Evolutionary conservation across 1,140 invertebrate species (phyloP).

Genomic region (Pseudobourletiella spinata): DNA sequence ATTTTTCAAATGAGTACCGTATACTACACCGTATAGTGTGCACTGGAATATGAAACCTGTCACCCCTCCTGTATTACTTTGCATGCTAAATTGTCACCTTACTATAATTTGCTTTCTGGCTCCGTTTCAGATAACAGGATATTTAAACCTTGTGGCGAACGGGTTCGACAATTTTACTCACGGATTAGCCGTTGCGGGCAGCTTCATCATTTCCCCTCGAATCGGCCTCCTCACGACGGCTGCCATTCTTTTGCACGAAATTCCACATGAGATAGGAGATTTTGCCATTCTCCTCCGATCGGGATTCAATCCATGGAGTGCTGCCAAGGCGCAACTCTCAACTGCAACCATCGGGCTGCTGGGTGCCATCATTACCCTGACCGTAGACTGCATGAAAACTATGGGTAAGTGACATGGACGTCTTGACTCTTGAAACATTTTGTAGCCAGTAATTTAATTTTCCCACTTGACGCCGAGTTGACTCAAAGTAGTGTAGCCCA

Average conservation of each 20-base stretch:
- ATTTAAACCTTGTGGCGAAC: constrained; percentile 90
- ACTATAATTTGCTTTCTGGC: too few species aligned
- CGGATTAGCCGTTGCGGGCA: constrained; percentile 88
- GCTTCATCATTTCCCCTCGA: constrained; percentile 78
- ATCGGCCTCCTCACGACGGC: constrained; percentile 84
- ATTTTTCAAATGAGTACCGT: neutral
- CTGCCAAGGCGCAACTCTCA: constrained; percentile 80
- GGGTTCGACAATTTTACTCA: constrained; percentile 97
- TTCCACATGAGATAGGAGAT: constrained; percentile 95
- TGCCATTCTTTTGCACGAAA: constrained; percentile 89
- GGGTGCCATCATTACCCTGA: constrained; percentile 52
- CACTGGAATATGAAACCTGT: neutral
- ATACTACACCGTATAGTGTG: too few species aligned
- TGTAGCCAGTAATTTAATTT: neutral
- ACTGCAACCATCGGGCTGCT: constrained; percentile 79
- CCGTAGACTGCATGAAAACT: constrained; percentile 33
- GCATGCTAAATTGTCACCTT: too few species aligned
- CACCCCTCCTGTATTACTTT: too few species aligned
- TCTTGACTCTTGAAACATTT: too few species aligned
- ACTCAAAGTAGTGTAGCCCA: too few species aligned
- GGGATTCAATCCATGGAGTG: constrained; percentile 85
- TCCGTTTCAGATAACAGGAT: constrained; percentile 82
- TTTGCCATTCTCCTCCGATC: constrained; percentile 93
- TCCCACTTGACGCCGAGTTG: too few species aligned
- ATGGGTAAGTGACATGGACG: constrained; percentile 36